Percentiles rank a stretch among this genome's conserved stretches.
These are phyloP conservation scores for Fragum whitleyi DNA, from an alignment of 2,888 invertebrate genomes.

Conservation along the genomic window DNA sequence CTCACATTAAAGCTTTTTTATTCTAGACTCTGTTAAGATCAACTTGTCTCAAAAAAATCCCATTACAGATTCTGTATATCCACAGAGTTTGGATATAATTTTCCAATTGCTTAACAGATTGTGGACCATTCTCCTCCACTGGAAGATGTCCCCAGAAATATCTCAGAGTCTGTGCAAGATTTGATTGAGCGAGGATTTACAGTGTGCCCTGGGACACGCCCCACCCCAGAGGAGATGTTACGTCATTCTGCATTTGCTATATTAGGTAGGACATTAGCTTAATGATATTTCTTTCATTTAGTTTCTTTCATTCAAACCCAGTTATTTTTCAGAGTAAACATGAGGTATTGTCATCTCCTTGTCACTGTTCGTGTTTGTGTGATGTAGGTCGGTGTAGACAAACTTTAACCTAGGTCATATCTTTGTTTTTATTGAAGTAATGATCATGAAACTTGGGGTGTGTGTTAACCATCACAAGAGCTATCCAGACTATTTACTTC, in stretches of 20 bases:
- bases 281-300: neutral
- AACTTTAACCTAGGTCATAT: too few species aligned
- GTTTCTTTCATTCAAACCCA: neutral
- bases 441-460: too few species aligned
- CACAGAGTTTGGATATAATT: too few species aligned
- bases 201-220: slow-evolving; percentile 68
- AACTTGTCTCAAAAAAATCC: too few species aligned
- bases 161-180: slow-evolving; percentile 67
- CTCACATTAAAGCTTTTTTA: too few species aligned
- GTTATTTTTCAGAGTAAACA: too few species aligned
- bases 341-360: too few species aligned
- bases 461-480: too few species aligned
- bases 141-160: slow-evolving; percentile 78
- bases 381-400: neutral
- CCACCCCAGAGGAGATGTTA: slow-evolving; percentile 70
- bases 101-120: slow-evolving; percentile 69
- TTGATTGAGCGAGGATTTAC: slow-evolving; percentile 73
- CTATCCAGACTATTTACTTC: too few species aligned
- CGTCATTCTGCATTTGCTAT: slow-evolving; percentile 72
- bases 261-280: slow-evolving; percentile 26
- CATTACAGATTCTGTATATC: too few species aligned
- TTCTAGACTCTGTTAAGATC: too few species aligned
- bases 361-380: neutral
- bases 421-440: too few species aligned
- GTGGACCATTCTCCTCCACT: slow-evolving; percentile 77